A percentile compares a stretch with the other conserved stretches of the same genome.
phyloP scores from a whole-genome alignment of 2,797 vertebrate species.

The Myotis findleyi region DNA sequence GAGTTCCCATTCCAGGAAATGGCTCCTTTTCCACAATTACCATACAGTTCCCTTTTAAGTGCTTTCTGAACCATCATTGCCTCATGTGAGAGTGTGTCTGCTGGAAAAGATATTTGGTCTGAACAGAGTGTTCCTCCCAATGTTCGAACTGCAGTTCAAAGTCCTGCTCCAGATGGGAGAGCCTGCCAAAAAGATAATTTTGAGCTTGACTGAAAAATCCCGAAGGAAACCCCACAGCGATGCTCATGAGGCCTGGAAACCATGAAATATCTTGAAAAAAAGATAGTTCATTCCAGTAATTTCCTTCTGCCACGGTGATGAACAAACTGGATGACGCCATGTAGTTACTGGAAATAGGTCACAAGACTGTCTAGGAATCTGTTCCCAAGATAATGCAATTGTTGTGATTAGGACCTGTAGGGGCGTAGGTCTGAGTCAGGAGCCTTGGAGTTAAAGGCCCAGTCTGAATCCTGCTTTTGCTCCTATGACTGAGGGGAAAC shows the following conservation, averaged over 20 bases:
- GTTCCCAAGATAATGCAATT: neutral
- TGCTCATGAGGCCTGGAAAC: neutral
- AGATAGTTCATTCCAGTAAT: neutral
- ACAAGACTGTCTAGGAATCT: neutral
- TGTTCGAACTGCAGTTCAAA: neutral
- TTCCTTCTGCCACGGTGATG: neutral
- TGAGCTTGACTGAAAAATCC: neutral
- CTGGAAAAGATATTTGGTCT: slow-evolving; percentile 6
- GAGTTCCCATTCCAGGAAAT: neutral
- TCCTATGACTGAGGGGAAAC: neutral
- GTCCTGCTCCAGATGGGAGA: neutral
- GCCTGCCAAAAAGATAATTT: neutral
- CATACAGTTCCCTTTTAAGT: neutral
- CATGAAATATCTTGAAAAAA: neutral
- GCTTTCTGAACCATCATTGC: neutral
- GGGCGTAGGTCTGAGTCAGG: neutral
- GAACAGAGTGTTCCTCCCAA: neutral
- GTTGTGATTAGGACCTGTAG: neutral
- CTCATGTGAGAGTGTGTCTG: neutral
- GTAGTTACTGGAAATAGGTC: neutral
- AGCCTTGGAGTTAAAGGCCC: neutral
- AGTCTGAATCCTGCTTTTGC: neutral
- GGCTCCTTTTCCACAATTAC: neutral
- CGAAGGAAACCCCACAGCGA: neutral
- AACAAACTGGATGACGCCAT: neutral